Evolutionary conservation across 92 coral and sea anemone genomes (phyloP), one percentile per base, ranked within the genome.

Genomic region (Porites cylindrica): DNA sequence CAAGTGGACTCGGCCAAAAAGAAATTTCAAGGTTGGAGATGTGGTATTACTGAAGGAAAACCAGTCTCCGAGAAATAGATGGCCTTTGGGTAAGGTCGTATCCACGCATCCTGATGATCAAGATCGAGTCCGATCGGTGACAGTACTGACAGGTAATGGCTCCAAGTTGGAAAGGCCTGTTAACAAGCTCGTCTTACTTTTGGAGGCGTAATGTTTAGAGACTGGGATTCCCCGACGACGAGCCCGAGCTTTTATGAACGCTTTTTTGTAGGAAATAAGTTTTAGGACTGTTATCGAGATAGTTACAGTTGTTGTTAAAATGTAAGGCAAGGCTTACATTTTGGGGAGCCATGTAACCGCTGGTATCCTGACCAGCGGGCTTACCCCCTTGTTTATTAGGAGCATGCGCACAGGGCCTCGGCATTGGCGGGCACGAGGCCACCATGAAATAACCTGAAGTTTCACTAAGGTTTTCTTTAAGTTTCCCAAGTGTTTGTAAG

Each of bases 151-250:
- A 50, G 23, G 81, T 9, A 85, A 85, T 64, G 47, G 82, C 11
- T 89, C 92, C 58, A 89, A 65, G 0, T 81, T 89, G 13, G 89
- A 84, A n/a, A 84, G 85, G 56, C 92, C 92, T 24, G 66, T 89
- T n/a, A 80, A 89, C 85, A 89, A 83, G 76, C 84, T 89, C 11
- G 89, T 89, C 17, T 43, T 89, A 29, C 84, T 89, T 7, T 72
- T 89, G 4, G 92, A 89, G 51, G 51, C 89, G 69, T 69, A 66
- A 70, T 43, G 60, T 54, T 54, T 32, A 56, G 73, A 88, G 88
- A 88, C 88, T 83, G 88, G 91, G 91, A 76, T 72, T 76, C 83
- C 82, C 91, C 88, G 78, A 61, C 78, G 77, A 88, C 83, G 87
- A 88, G 91, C 91, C 91, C 23, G 86, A 72, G 61, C 75, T n/a